Base-by-base conservation (phyloP, 1,140 invertebrate species). In the Lepidotrigona ventralis region DNA sequence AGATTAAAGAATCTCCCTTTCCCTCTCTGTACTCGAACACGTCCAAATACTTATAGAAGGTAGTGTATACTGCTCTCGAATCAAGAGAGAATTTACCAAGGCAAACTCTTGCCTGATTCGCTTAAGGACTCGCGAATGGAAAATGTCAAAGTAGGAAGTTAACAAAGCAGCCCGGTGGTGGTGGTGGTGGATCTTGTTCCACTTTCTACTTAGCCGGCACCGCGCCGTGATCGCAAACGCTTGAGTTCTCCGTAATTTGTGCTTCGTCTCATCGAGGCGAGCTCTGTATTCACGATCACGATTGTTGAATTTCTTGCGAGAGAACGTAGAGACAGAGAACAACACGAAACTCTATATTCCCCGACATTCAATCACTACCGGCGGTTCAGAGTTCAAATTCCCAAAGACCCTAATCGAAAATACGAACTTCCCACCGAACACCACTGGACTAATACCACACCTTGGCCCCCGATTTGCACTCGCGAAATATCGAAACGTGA, bases 341-440 rank as follows among this genome's bases (percentile, higher is more conserved):
- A 75, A 75, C 33, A n/a, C 33, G 73, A 29, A 64, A 77, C 75
- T 77, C 23, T 26, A 46, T 51, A 51, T 29, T 23, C 23, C 39
- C 26, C 23, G 60, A 51, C 39, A 51, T 76, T 76, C 74, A 26
- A 76, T 76, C 33, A 76, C 33, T 51, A 39, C 39, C 58, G 23
- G 39, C 39, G 60, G 33, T 8, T 66, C 39, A 51, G 21, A 60
- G 74, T 76, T 60, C 56, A 75, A 73, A 54, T 73, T 73, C 51
- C 71, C 71, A 29, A 73, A 73, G 71, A 73, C 51, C 39, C 71
- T 54, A 71, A 71, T 71, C n/a, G 69, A 56, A 74, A 64, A 76
- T 63, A 63, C 29, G n/a, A 76, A 76, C 39, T 51, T 56, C 5
- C 53, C 74, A 19, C 26, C 23, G 6, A 63, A 39, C 33, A 17